Evolutionary conservation across 53 echinoderm and acorn worm genomes (phyloP), one percentile per base, ranked within the genome.

Genomic region (Patiria pectinifera): DNA sequence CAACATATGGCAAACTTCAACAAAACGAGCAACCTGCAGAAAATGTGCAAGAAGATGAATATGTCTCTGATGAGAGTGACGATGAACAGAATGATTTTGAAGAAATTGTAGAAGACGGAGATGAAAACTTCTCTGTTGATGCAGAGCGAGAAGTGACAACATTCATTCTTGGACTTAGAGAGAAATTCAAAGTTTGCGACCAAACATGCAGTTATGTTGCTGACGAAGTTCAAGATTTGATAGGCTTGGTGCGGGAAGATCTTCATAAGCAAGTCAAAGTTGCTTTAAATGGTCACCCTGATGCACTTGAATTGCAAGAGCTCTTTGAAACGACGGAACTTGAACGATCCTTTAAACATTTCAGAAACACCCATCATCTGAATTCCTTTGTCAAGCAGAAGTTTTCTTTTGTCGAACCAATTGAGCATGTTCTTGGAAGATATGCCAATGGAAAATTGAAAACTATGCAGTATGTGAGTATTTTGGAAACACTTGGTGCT

Each of bases 391-490:
- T 94, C 3, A 49, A 49, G 6, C 49, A 49, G 49, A 3, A 6
- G 3, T 49, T 49, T 3, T 4, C 3, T 49, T 49, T 49, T 49
- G 49, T 49, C 6, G 49, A 49, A 6, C 49, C 49, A 49, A 6
- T 49, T 4, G 49, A 49, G 49, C 6, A 4, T 49, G 49, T 49
- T 4, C 6, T 49, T 49, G 49, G 49, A 49, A 49, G 6, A 49
- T 4, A 49, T 3, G 3, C 3, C 6, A 49, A 49, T 49, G 49
- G 49, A 49, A 49, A 49, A 49, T 91, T 46, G 35, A 77, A 89
- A 35, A 91, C 59, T 47, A 48, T 85, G 44, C 80, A 91, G 49
- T 94, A 94, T 94, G 94, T 94, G 4, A 78, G 91, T 45, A 91
- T 94, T 45, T 85, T 91, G 19, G 14, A 94, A 23, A 80, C 94